Conservation (phyloP, 2,797 vertebrate genomes). For the Hafferia zeledoni region DNA sequence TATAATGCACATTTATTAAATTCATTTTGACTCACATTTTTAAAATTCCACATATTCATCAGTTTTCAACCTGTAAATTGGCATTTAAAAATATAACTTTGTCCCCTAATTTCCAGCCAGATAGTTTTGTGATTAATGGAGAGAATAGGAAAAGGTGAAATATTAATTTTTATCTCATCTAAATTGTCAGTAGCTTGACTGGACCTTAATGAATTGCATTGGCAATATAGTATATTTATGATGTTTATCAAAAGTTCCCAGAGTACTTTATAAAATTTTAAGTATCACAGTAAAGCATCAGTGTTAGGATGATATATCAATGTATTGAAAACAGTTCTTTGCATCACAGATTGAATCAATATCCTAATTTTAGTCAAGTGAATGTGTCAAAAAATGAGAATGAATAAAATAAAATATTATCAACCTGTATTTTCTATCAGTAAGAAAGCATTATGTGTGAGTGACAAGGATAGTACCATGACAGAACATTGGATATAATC, state of each 20-base stretch:
- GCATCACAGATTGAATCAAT: neutral
- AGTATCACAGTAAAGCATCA: neutral
- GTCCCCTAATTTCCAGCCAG: neutral
- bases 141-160: neutral
- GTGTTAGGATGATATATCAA: neutral
- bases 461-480: neutral
- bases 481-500: neutral
- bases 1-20: neutral
- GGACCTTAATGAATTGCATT: neutral
- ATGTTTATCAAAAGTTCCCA: neutral
- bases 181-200: neutral
- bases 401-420: neutral
- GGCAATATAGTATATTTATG: neutral
- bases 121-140: neutral
- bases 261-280: neutral
- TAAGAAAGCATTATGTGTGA: neutral
- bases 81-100: neutral
- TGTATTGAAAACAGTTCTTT: neutral
- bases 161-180: neutral
- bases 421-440: neutral
- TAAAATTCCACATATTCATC: neutral
- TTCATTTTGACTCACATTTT: neutral
- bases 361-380: neutral
- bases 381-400: neutral
- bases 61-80: neutral